Base-by-base conservation (phyloP, 2,113 vertebrate species). In the Recurvirostra avosetta region DNA sequence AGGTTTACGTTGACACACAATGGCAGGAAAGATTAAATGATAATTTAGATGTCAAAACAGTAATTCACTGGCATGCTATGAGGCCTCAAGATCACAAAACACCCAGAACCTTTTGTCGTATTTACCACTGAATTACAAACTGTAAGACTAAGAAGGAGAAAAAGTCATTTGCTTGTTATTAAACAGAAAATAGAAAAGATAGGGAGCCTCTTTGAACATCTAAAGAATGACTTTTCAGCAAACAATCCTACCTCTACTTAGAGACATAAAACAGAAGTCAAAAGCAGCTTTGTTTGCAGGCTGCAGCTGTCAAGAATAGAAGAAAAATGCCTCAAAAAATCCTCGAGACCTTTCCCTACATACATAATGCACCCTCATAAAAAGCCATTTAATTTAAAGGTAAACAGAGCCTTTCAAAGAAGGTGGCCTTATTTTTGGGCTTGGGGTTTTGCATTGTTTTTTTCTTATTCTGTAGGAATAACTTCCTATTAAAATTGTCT, bases 11-110 rank as follows among this genome's bases (percentile, higher is more conserved):
- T 34, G 29, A 65, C 13, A 55, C 36, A 79, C 49, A 71, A 91
- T n/a, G 40, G 40, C 26, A 81, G 19, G 66, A 84, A 94, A 82
- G 73, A 90, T 71, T 94, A 95, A 93, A 85, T 52, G 62, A 71
- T 56, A 95, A 94, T 72, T 87, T 53, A 82, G 36, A 61, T 88
- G 91, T 91, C 91, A 96, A 87, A 96, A 88, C 58, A 88, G 43
- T 88, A 85, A 82, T 94, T 95, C 49, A 49, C 56, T 76, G 47
- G 58, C 18, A 75, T 49, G 50, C 25, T 65, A 22, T 26, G 25
- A 88, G 72, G 43, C 59, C 52, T 92, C 65, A 71, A 56, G 82
- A 92, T 94, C 92, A 97, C 59, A 86, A 67, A 90, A 32, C 40
- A 67, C 18, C 45, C 15, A 80, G 41, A 85, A 84, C 16, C 59